Percentiles rank a stretch among this genome's conserved stretches.
Conservation (phyloP, 2,113 vertebrate species). For the Aspidoscelis tigris region DNA sequence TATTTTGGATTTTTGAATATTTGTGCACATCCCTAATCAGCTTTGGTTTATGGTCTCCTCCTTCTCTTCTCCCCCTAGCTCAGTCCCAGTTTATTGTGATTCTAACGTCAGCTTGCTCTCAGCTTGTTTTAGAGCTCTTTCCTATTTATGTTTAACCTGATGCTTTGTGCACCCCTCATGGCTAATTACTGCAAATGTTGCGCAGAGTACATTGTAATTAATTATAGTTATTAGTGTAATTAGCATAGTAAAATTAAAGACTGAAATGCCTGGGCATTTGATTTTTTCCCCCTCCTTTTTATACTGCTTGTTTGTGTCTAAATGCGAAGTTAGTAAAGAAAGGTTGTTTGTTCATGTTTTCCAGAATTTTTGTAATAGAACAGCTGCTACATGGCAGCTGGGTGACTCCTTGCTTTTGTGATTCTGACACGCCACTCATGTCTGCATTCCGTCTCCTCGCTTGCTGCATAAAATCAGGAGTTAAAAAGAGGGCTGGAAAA, state of each 20-base stretch:
- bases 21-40: too few relatives aligned
- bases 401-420: background rate
- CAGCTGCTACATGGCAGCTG: background rate
- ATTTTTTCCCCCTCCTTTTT: background rate
- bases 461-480: background rate
- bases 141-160: constrained; percentile 1
- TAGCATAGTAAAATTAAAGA: constrained; percentile 19
- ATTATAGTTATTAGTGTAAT: constrained; percentile 33
- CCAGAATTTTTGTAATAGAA: rapidly evolving
- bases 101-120: background rate
- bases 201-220: constrained; percentile 34
- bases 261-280: background rate
- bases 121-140: background rate
- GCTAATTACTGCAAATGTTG: constrained; percentile 30
- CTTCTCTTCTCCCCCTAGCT: background rate
- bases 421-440: background rate
- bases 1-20: too few relatives aligned
- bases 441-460: background rate
- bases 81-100: background rate
- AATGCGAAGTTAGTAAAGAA: background rate
- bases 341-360: background rate
- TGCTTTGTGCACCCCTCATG: background rate
- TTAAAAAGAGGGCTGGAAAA: background rate
- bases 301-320: background rate
- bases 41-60: too few relatives aligned